phyloP scores from a whole-genome alignment of 1,140 invertebrate genomes.

The Drosophila aff. region DNA sequence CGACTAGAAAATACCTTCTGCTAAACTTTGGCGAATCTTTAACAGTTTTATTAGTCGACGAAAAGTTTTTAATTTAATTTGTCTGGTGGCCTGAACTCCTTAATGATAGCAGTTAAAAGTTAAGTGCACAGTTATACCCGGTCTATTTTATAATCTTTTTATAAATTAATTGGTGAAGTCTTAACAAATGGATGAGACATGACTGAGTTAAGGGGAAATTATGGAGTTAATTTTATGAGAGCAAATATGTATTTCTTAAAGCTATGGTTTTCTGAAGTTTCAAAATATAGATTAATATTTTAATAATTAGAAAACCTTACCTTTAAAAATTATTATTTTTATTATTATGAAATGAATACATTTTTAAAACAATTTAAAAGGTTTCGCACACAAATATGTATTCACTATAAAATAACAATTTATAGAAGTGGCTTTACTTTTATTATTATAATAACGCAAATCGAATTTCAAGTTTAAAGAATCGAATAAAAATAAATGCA shows the following conservation, averaged over 20 bases:
- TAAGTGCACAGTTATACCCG: constrained; percentile 5
- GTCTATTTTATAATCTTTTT: constrained; percentile 4
- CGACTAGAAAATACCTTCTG: constrained; percentile 23
- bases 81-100: constrained; percentile 19
- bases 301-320: no score
- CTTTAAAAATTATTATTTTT: no score
- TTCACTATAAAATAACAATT: not conserved
- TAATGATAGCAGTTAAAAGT: constrained; percentile 25
- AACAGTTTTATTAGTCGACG: constrained; percentile 28
- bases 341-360: no score
- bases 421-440: not conserved
- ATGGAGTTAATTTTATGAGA: not conserved
- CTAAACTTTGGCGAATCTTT: constrained; percentile 16
- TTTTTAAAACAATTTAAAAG: no score
- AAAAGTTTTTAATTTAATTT: constrained; percentile 41
- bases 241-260: no score
- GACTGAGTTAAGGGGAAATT: not conserved
- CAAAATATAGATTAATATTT: not conserved
- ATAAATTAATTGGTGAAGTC: constrained; percentile 1
- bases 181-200: not conserved
- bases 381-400: no score
- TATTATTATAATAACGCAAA: not conserved
- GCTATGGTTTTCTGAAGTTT: no score
- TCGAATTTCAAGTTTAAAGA: not conserved
- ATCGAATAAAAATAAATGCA: not conserved